Base-by-base conservation (phyloP, 2,888 invertebrate genomes). In the Tetragnatha montana region DNA sequence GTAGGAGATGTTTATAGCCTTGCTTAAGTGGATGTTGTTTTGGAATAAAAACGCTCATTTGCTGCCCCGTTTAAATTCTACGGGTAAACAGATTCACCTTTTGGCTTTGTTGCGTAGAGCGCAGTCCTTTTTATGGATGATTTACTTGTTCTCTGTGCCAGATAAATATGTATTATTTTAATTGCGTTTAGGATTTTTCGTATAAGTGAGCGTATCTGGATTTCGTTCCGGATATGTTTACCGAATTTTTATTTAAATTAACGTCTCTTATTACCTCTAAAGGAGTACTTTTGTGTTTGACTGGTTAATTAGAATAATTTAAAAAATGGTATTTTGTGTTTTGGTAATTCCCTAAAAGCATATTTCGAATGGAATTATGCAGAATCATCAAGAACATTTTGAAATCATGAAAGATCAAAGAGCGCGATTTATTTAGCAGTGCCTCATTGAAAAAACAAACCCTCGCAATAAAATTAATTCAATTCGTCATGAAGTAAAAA, bases 41-140 rank as follows among this genome's bases (percentile, higher is more conserved):
- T 51, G 51, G 7, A 71, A 73, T 73, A 82, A 82, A 81, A 73
- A 73, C 22, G n/a, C 71, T 82, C 81, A 82, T 82, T 82, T 82
- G 22, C 73, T 19, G 35, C 60, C 12, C 19, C 21, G 51, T 50
- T 74, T 73, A 71, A 73, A 73, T 73, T 70, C 51, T 21, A 8
- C 22, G 73, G 73, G 51, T 73, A 82, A 82, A 73, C 81, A 73
- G 73, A 73, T 82, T 60, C 35, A 3, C n/a, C 51, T 21, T n/a
- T n/a, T 17, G 78, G 22, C 51, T 73, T 50, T 22, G 22, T 50
- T 21, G 17, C 51, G 35, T 21, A 49, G 8, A n/a, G 49, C 19
- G 71, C 51, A 82, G 51, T 73, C 47, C 47, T 82, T 82, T 69
- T 82, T 51, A 74, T 35, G 73, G 81, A 35, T 82, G 81, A 82